Evolutionary conservation across 2,888 invertebrate genomes (phyloP).

Genomic region (Caenorhabditis afra): DNA sequence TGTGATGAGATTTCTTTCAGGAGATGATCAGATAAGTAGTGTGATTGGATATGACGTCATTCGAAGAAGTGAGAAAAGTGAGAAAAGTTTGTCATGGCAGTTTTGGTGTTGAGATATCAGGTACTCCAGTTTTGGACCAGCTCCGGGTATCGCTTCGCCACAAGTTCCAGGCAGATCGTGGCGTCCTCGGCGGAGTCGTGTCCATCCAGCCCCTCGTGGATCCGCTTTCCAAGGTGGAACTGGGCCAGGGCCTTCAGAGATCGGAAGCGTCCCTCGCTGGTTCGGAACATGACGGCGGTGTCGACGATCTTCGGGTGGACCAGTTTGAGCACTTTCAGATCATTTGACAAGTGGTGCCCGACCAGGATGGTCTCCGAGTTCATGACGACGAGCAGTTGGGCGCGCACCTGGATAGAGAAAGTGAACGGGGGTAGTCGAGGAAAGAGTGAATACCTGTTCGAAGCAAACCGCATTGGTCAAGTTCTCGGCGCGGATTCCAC

Average conservation of each 20-base stretch:
- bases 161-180: slow-evolving; percentile 7
- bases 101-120: too few species aligned
- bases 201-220: slow-evolving; percentile 4
- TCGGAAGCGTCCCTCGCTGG: neutral
- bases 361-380: slow-evolving; percentile 92
- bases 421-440: neutral
- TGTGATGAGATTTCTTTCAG: too few species aligned
- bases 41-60: too few species aligned
- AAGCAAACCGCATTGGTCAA: slow-evolving; percentile 87
- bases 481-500: slow-evolving; percentile 92
- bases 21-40: too few species aligned
- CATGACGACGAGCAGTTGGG: slow-evolving; percentile 91
- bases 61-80: too few species aligned
- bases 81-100: too few species aligned
- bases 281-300: slow-evolving; percentile 89
- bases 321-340: slow-evolving; percentile 85
- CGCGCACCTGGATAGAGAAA: slow-evolving; percentile 84
- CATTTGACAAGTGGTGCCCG: slow-evolving; percentile 97
- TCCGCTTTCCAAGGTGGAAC: neutral
- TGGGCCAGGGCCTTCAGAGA: slow-evolving; percentile 4
- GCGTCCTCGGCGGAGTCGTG: slow-evolving; percentile 16
- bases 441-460: slow-evolving; percentile 45
- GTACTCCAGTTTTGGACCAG: neutral
- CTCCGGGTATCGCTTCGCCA: neutral
- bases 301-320: slow-evolving; percentile 88